Base-by-base conservation (phyloP, 2,113 vertebrate genomes). In the Pteruthius melanotis region DNA sequence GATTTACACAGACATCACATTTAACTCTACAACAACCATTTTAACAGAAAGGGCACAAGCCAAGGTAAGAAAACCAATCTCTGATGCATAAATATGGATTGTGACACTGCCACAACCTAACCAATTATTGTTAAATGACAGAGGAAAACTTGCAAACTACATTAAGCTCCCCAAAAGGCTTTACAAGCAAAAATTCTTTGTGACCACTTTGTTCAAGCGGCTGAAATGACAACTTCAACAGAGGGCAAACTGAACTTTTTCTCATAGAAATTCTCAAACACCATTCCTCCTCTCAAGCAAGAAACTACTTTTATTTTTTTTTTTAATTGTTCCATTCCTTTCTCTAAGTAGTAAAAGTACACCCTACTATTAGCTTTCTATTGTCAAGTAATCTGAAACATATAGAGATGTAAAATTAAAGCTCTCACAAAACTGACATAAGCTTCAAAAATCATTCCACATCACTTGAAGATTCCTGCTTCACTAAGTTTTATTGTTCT, bases 381-480 rank as follows among this genome's bases (percentile, higher is more conserved):
- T 76, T 93, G 78, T 81, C 57, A 79, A 72, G 59, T 68, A 96
- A 89, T 90, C 76, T 74, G 85, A 93, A 91, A 95, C 24, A 27
- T 85, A 89, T 10, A 87, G 47, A 84, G 85, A 90, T 60, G 65
- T 71, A 94, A 96, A 96, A 97, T 85, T 91, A 94, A 92, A 91
- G 81, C 72, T 87, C 91, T 74, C 89, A 83, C 39, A 95, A 96
- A 97, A 96, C 66, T 94, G 91, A 97, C 49, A 80, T 53, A 94
- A 80, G 21, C 79, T 94, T 96, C 52, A 95, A 94, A 98, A 97
- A 89, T 96, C 77, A 84, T 80, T 94, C 93, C 90, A 71, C 86
- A 70, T 93, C 89, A 91, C 80, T 89, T 95, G 75, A 97, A 89
- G 71, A 56, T 83, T 94, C 81, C 52, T 94, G 52, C 94, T 95